These are phyloP conservation scores for Globodera rostochiensis DNA, from an alignment of 1,140 invertebrate genomes.

Conservation along the genomic window DNA sequence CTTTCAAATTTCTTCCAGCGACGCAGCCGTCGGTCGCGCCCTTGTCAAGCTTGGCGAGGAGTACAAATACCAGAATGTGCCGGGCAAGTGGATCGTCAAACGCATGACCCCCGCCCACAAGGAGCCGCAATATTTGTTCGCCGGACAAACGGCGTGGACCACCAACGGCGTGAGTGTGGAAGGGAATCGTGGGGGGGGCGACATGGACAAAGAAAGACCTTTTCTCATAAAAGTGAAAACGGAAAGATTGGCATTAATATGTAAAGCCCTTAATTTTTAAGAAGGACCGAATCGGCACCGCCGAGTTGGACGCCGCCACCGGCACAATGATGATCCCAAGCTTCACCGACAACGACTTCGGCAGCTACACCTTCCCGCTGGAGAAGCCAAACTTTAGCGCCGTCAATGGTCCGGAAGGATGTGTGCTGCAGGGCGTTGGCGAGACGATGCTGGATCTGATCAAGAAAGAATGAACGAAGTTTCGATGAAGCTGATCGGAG, in stretches of 20 bases:
- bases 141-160: neutral
- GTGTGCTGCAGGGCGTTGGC: neutral
- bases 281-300: neutral
- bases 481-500: neutral
- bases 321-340: neutral
- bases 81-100: neutral
- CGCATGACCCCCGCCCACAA: neutral
- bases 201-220: too few relatives aligned
- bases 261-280: neutral
- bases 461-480: neutral
- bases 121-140: conserved; percentile 3
- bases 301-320: conserved; percentile 3
- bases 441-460: neutral
- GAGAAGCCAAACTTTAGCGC: neutral
- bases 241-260: neutral
- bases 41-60: neutral
- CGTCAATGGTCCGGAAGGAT: neutral
- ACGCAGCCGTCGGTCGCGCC: neutral
- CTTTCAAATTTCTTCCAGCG: neutral
- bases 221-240: neutral
- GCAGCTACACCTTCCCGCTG: conserved; percentile 7
- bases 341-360: conserved; percentile 6
- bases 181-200: too few relatives aligned
- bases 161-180: neutral
- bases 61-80: neutral